Conservation (phyloP, 1,140 invertebrate species). For the Saccostrea cuccullata region DNA sequence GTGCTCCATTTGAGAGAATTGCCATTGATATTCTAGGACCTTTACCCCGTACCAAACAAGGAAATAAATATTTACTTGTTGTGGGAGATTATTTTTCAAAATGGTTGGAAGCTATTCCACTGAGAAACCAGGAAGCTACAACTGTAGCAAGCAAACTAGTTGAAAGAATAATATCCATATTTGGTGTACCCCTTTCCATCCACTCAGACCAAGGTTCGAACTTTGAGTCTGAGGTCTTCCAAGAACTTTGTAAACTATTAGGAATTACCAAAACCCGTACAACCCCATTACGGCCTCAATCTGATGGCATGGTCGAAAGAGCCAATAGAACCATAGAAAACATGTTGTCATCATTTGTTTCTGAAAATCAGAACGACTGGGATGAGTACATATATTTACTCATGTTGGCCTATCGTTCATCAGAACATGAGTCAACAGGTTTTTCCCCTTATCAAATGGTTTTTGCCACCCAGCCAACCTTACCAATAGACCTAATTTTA, state of each 20-base stretch:
- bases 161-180: constrained; percentile 64
- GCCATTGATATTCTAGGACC: constrained; percentile 46
- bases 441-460: constrained; percentile 44
- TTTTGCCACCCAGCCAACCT: constrained; percentile 40
- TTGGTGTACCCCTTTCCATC: constrained; percentile 50
- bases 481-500: constrained; percentile 41
- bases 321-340: constrained; percentile 51
- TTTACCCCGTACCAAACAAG: constrained; percentile 25
- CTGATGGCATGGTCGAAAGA: constrained; percentile 59
- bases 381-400: constrained; percentile 46
- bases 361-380: constrained; percentile 50
- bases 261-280: constrained; percentile 53
- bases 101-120: constrained; percentile 47
- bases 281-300: constrained; percentile 56
- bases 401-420: constrained; percentile 47
- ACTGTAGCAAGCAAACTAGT: constrained; percentile 58
- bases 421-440: constrained; percentile 44
- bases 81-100: constrained; percentile 50
- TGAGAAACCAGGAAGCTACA: constrained; percentile 45
- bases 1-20: constrained; percentile 43
- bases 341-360: constrained; percentile 49
- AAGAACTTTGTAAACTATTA: constrained; percentile 49
- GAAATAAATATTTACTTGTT: constrained; percentile 40
- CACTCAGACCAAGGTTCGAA: constrained; percentile 55
- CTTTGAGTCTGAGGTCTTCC: constrained; percentile 47